phyloP scores from a whole-genome alignment of 2,113 vertebrate species.

The Marmota monax region DNA sequence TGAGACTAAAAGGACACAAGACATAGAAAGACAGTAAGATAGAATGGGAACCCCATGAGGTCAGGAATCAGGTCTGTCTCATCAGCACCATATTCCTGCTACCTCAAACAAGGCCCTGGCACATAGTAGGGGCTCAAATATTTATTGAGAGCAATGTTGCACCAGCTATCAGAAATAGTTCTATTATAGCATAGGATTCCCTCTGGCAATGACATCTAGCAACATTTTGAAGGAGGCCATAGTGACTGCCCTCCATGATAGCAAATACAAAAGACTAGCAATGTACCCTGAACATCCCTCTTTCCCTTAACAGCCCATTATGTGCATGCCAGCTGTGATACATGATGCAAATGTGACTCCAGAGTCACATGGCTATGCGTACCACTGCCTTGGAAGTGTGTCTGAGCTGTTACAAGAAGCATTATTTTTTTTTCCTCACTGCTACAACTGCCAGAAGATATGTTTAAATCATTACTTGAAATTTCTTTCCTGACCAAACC shows the following conservation, averaged over 20 bases:
- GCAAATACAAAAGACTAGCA: conserved; percentile 36
- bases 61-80: background rate
- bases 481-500: conserved; percentile 68
- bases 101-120: background rate
- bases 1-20: background rate
- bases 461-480: conserved; percentile 79
- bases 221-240: conserved; percentile 38
- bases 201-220: background rate
- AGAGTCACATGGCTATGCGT: background rate
- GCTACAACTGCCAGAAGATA: conserved; percentile 69
- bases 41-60: background rate
- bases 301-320: conserved; percentile 64
- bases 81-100: background rate
- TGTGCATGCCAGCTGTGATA: background rate
- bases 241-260: background rate
- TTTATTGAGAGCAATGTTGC: conserved; percentile 24
- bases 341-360: conserved; percentile 64
- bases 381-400: conserved; percentile 19
- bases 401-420: conserved; percentile 28
- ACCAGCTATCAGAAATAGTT: background rate
- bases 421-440: conserved; percentile 29
- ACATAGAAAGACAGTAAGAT: background rate
- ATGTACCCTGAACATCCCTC: background rate
- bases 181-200: background rate
- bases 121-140: background rate